These are phyloP conservation scores for Sisyra terminalis DNA, from an alignment of 2,888 invertebrate genomes.

Conservation along the genomic window DNA sequence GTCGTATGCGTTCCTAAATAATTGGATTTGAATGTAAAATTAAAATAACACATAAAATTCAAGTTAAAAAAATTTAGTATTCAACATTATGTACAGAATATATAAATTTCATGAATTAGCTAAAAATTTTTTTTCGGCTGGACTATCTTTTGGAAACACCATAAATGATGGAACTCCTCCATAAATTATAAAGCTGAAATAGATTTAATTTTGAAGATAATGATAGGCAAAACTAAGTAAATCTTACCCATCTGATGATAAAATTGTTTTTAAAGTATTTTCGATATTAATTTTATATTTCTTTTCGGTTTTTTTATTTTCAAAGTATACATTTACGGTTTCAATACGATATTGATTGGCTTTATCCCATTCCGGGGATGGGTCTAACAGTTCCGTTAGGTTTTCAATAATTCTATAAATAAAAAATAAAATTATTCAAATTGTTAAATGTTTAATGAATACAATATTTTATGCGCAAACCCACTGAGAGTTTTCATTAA, in stretches of 20 bases:
- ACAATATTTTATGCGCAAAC: conserved; percentile 14
- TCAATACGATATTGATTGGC: conserved; percentile 41
- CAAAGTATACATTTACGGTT: conserved; percentile 54
- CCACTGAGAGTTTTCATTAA: conserved; percentile 54
- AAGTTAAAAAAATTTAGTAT: too few species aligned
- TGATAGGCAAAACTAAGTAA: conserved; percentile 8
- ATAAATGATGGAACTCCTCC: conserved; percentile 51
- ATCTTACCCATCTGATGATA: conserved; percentile 36
- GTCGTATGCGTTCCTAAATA: too few species aligned
- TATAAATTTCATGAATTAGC: conserved; percentile 23
- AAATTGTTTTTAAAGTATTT: conserved; percentile 38
- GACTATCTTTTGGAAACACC: conserved; percentile 37
- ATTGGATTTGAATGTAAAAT: too few species aligned
- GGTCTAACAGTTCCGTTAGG: conserved; percentile 47
- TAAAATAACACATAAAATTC: too few species aligned
- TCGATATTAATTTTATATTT: conserved; percentile 38
- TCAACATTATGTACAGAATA: too few species aligned
- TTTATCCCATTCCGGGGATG: conserved; percentile 56
- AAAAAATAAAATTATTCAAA: conserved; percentile 10
- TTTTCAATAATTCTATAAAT: conserved; percentile 36
- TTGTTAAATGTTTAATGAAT: conserved; percentile 6
- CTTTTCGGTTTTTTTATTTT: conserved; percentile 41
- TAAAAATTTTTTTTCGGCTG: conserved; percentile 38
- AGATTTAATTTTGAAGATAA: conserved; percentile 9
- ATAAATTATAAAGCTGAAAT: conserved; percentile 37